These are phyloP conservation scores for Catamblyrhynchus diadema DNA, from an alignment of 2,797 vertebrate species.

Conservation along the genomic window DNA sequence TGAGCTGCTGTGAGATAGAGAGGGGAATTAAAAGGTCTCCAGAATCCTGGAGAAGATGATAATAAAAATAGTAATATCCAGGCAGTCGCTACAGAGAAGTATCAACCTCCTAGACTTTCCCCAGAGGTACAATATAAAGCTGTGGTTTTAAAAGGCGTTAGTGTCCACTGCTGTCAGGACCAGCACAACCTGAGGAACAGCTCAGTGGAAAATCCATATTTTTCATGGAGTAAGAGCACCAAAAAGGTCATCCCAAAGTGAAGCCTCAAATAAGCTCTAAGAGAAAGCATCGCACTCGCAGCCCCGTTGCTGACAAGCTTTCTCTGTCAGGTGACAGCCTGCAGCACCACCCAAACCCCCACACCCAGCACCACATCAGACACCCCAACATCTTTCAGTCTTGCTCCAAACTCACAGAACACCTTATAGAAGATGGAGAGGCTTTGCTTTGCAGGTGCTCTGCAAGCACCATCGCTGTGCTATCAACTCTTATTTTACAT, in stretches of 20 bases:
- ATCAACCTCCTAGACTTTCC: neutral
- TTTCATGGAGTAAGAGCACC: neutral
- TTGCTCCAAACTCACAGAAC: neutral
- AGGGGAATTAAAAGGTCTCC: conserved; percentile 47
- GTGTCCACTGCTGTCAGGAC: neutral
- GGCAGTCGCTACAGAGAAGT: neutral
- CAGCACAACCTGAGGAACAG: neutral
- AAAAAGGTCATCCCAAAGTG: neutral
- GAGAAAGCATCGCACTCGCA: rapidly evolving
- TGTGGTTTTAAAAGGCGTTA: neutral
- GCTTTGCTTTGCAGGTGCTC: neutral
- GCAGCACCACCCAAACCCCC: neutral
- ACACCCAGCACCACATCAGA: neutral
- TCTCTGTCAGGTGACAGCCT: neutral
- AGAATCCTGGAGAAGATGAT: conserved; percentile 2
- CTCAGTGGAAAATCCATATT: conserved; percentile 1
- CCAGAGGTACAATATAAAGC: neutral
- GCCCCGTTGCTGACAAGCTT: neutral
- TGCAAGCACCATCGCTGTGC: neutral
- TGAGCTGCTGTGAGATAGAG: neutral
- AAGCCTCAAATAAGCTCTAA: neutral
- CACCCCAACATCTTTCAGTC: neutral
- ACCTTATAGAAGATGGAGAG: neutral
- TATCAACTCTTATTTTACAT: neutral
- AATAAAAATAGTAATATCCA: conserved; percentile 40